Percentiles rank a stretch among this genome's conserved stretches.
These are phyloP conservation scores for Phoeniculus purpureus DNA, from an alignment of 2,797 vertebrate species.

Conservation along the genomic window DNA sequence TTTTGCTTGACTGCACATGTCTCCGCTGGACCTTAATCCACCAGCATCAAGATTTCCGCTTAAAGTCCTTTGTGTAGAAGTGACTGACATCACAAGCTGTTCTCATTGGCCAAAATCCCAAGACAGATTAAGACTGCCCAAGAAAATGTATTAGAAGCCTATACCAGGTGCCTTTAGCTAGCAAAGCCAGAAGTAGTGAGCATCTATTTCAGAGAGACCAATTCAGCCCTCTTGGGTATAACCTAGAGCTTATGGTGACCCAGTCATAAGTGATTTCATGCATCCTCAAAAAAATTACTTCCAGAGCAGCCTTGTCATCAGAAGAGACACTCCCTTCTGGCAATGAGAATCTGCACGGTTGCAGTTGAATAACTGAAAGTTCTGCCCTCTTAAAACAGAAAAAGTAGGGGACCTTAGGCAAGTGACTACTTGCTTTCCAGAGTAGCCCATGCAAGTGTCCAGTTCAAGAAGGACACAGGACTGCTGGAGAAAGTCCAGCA, in stretches of 20 bases:
- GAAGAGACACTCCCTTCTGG: constrained; percentile 19
- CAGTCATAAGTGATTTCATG: background rate
- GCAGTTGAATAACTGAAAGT: background rate
- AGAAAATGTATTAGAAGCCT: background rate
- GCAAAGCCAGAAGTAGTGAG: background rate
- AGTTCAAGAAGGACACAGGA: no score
- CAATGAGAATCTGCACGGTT: background rate
- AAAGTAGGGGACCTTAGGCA: background rate
- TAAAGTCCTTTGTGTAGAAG: background rate
- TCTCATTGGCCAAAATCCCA: constrained; percentile 6
- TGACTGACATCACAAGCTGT: background rate
- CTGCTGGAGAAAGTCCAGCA: no score
- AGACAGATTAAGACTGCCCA: background rate
- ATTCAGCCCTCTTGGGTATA: background rate
- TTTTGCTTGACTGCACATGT: background rate
- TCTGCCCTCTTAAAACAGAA: background rate
- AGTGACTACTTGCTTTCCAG: background rate
- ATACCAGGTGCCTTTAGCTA: background rate
- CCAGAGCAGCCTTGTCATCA: constrained; percentile 10
- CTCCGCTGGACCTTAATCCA: constrained; percentile 7
- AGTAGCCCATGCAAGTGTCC: background rate
- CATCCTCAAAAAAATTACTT: background rate
- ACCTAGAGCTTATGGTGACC: background rate
- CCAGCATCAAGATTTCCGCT: background rate
- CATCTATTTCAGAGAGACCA: background rate